phyloP scores from a whole-genome alignment of 1,140 invertebrate genomes.

The Drosophila rhopaloa region DNA sequence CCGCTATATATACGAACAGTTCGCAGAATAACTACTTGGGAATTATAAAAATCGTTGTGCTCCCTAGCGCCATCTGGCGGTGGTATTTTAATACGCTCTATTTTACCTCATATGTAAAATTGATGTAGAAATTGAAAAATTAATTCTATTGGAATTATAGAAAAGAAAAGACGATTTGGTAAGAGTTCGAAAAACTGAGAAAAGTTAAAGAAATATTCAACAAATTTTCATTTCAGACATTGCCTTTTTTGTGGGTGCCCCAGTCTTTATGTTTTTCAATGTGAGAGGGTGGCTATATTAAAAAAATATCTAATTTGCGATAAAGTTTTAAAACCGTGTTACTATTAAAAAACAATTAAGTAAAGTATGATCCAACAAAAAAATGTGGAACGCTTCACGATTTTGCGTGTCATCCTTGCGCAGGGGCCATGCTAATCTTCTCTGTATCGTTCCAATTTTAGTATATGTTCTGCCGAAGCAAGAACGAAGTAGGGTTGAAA shows the following conservation, averaged over 20 bases:
- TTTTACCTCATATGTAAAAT: not conserved
- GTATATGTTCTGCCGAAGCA: conserved; percentile 92
- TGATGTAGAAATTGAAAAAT: not conserved
- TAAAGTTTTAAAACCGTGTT: too few species aligned
- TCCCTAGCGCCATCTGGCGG: not conserved
- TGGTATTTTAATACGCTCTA: not conserved
- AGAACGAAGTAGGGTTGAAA: conserved; percentile 84
- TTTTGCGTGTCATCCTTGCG: conserved; percentile 96
- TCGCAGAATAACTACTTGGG: not conserved
- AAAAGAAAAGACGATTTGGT: too few species aligned
- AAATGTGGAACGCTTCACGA: conserved; percentile 94
- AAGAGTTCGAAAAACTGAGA: too few species aligned
- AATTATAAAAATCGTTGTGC: not conserved
- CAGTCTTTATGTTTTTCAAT: too few species aligned
- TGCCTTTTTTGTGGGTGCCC: too few species aligned
- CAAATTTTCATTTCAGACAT: too few species aligned
- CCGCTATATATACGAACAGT: not conserved
- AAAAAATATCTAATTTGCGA: too few species aligned
- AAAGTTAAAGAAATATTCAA: too few species aligned
- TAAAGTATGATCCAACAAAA: conserved; percentile 41
- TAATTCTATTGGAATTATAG: too few species aligned
- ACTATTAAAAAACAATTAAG: too few species aligned
- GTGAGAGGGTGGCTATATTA: too few species aligned
- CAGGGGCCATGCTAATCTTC: conserved; percentile 97
- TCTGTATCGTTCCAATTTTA: conserved; percentile 96